Base-by-base conservation (phyloP, 1,140 invertebrate species). In the Aphelenchoides besseyi region DNA sequence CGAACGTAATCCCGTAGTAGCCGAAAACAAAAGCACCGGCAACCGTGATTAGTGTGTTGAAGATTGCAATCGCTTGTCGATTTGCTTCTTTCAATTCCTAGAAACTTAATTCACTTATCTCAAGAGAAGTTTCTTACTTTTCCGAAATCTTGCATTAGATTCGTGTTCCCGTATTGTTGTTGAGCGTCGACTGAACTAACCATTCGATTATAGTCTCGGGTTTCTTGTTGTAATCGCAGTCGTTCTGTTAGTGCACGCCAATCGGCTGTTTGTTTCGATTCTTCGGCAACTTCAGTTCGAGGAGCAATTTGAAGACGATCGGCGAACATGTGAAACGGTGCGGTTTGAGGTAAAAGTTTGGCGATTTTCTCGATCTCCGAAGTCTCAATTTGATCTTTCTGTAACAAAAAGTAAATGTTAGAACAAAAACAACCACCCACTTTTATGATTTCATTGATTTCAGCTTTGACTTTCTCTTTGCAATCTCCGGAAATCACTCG, bases 11-110 rank as follows among this genome's bases (percentile, higher is more conserved):
- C 18, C 82, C 81, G 54, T 68, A 79, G 63, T 82, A 82, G 29
- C 86, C 87, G 79, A 87, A 87, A 3, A 83, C 85, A 82, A 87
- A 87, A 12, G 86, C 85, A 62, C 85, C 86, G 53, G 76, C 85
- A 29, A 87, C 87, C 18, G 87, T 87, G 2, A 87, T 72, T 2
- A 87, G 30, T 63, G 86, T 86, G 72, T 87, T 87, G 54, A 87
- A 71, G 2, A 87, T 78, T 3, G 83, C 78, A n/a, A 86, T 83
- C 52, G 86, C 57, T 72, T 87, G 86, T 30, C 84, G 76, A 70
- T 87, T 87, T 70, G 85, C 74, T 35, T 72, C 69, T 74, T 85
- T 84, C 57, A 87, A 85, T 85, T 81, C 76, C 71, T 81, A 61
- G 48, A 73, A 53, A 59, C 55, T 59, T 23, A 59, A 8, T 18